Base-by-base conservation (phyloP, 2,888 invertebrate species). In the Netelia virgata region DNA sequence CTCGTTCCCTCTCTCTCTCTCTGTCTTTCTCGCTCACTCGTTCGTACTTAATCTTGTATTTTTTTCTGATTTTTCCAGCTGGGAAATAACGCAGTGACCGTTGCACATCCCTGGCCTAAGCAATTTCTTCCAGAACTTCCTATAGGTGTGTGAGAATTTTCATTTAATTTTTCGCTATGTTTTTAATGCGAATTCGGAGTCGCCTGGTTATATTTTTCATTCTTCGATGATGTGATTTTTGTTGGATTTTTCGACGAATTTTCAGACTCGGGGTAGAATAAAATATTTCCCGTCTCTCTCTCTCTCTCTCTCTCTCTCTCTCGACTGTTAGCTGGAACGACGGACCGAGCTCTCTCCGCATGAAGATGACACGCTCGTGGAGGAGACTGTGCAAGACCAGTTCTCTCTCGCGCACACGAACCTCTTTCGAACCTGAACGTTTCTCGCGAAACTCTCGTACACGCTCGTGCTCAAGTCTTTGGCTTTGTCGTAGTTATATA, bases 391-490 rank as follows among this genome's bases (percentile, higher is more conserved):
- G 63, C 61, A 63, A 68, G 80, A 66, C 80, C 80, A 68, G 80
- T 80, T 74, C 59, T 74, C 73, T 55, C 73, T 55, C 57, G 73
- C 14, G 47, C 47, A 47, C 47, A 47, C 47, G 14, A 57, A 18
- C 57, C 68, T 72, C 66, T 78, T 28, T 28, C 28, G 28, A 28
- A 28, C 28, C 28, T 83, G 78, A 83, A 83, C 64, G 75, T 79
- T 83, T 72, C 83, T 75, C 70, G 83, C 74, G 64, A 75, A 78
- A 55, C 59, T 43, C 47, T 16, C 57, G 16, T 18, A 57, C 16
- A 53, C 50, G 50, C 18, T 57, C 61, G 59, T 68, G 57, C 28
- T 18, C 20, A 43, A 36, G 64, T 16, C 53, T 66, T 64, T 28
- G 41, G 64, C 66, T 28, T 28, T 28, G 28, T 28, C n/a, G 69